Evolutionary conservation across 1,140 invertebrate species (phyloP), one percentile per base, ranked within the genome.

Genomic region (Heliconius congener): DNA sequence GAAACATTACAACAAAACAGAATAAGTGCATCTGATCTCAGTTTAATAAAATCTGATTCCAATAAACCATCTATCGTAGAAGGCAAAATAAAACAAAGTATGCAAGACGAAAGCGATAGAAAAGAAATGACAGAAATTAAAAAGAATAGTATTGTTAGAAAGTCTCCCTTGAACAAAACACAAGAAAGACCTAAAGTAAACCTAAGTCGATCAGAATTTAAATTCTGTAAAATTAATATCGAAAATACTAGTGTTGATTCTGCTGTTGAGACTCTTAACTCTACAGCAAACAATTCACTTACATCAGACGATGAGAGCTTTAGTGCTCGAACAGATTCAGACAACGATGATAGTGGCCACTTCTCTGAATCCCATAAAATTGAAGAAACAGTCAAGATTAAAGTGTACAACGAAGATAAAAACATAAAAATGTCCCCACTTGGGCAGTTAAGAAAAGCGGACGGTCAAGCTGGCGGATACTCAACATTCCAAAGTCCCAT

Each of bases 1-100:
- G 96, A 96, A 88, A 96, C 96, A 5, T 91, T 96, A 81, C 95
- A 96, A 88, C 95, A 95, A 80, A 95, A 95, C 73, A 88, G 94
- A 84, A 90, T 94, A 74, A 88, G 87, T 74, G 82, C 82, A 13
- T 83, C 78, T 16, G 90, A 92, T 16, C 73, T 90, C 18, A 88
- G 85, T 76, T 84, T 90, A 71, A 84, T 87, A 39, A 86, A 90
- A 80, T 89, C 85, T 13, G 86, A 90, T 16, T 83, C 83, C 57
- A 91, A 80, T 66, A 93, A 94, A 81, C 93, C 93, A 18, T 93
- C 89, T 18, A 91, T 94, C 9, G 83, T 94, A 57, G 92, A 94
- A 82, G 91, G 89, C 77, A 93, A 93, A 81, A 86, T 92, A 76
- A 94, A 94, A 80, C 90, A 93, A 81, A 93, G 89, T 74, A 94